phyloP scores from a whole-genome alignment of 2,113 vertebrate species.

The Lonchura striata region DNA sequence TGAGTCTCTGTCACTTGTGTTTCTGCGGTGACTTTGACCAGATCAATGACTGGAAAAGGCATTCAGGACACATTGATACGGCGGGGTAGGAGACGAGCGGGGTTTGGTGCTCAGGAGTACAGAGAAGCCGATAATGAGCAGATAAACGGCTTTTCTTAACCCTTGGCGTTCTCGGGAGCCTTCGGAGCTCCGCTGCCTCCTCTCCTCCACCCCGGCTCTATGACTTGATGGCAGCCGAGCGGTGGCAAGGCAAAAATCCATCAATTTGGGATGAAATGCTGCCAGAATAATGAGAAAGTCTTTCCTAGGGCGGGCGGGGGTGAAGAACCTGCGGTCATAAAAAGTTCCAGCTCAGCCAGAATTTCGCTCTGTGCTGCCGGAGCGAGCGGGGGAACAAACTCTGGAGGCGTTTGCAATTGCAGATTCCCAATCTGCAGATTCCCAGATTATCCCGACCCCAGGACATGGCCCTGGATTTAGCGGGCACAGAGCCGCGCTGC shows the following conservation, averaged over 20 bases:
- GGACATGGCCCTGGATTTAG: background rate
- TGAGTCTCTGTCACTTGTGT: conserved; percentile 55
- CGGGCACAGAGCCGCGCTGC: background rate
- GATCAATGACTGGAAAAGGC: conserved; percentile 64
- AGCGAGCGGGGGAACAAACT: background rate
- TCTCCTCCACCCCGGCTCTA: background rate
- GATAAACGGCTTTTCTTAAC: conserved; percentile 27
- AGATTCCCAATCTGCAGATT: background rate
- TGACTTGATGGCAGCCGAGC: background rate
- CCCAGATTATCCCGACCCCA: background rate
- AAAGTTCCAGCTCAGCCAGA: background rate
- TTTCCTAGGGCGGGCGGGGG: background rate
- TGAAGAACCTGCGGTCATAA: background rate
- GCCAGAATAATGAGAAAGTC: background rate
- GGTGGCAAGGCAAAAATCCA: background rate
- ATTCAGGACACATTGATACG: conserved; percentile 19
- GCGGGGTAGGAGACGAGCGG: background rate
- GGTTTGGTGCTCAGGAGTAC: background rate
- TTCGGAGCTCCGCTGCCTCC: background rate
- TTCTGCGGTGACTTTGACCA: conserved; percentile 60
- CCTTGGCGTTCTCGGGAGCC: conserved; percentile 8
- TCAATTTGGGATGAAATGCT: background rate
- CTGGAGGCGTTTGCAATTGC: background rate
- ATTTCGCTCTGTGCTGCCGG: background rate
- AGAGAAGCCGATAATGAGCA: conserved; percentile 13